Base-by-base conservation (phyloP, 2,888 invertebrate species). In the Drepanosiphum platanoidis region DNA sequence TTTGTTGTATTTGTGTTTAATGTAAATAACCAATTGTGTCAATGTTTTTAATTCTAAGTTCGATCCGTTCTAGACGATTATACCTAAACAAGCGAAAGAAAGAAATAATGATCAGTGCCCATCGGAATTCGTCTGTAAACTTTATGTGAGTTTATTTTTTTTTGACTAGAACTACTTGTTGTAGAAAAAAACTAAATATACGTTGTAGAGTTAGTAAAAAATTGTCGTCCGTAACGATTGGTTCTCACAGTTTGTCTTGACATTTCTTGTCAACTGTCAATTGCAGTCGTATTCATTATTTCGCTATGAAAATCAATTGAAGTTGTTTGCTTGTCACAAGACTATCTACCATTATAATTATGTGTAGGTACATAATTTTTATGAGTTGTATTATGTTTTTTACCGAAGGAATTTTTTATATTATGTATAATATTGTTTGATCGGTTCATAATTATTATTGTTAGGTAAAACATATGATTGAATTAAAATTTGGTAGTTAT, bases 111-210 rank as follows among this genome's bases (percentile, higher is more conserved):
- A 71, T 42, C 18, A 32, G 30, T 18, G 30, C 58, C 70, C 36
- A 61, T 82, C 13, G 71, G 70, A 70, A 81, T 82, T 82, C 71
- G 15, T 2, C 71, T n/a, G 11, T 72, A 36, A 82, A 82, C 61
- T 13, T 61, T 42, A 32, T 71, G 81, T 82, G 30, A 82, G 81
- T 82, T 27, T 42, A 71, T 27, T 58, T 81, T 18, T 36, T 22
- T 52, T 36, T 52, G 52, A 52, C 2, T 68, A 22, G 7, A 68
- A n/a, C 18, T 68, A 66, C 22, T 22, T 22, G 22, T 22, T 18
- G 15, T 7, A 22, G 22, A 68, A 68, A 68, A 18, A 34, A 36
- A 8, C 8, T 30, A 34, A 27, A 34, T 58, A n/a, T 5, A 1
- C 0, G 9, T 7, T 4, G 5, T 5, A 7, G 30, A 34, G 3